These are phyloP conservation scores for Ptychochromis oligacanthus DNA, from an alignment of 2,113 vertebrate genomes.

Conservation along the genomic window DNA sequence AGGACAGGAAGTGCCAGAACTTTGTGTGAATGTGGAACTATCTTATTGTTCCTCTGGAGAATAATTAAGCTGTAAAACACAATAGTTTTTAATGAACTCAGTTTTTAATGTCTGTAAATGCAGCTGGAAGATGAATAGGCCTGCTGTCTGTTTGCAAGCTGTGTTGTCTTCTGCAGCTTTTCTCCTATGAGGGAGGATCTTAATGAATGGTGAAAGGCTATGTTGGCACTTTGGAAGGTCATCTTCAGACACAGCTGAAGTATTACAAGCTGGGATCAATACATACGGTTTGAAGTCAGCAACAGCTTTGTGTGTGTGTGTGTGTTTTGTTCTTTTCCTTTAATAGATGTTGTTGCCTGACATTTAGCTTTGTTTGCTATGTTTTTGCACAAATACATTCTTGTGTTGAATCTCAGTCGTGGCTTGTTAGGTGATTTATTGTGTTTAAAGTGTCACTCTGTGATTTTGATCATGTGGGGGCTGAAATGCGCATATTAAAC, in stretches of 20 bases:
- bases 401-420: neutral
- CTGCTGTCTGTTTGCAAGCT: slow-evolving; percentile 18
- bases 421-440: neutral
- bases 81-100: slow-evolving; percentile 27
- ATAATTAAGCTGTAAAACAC: slow-evolving; percentile 32
- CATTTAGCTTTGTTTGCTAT: slow-evolving; percentile 7
- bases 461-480: neutral
- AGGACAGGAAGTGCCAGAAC: neutral
- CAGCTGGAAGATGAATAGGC: slow-evolving; percentile 8
- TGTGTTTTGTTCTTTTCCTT: neutral
- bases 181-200: neutral
- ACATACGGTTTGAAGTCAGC: slow-evolving; percentile 7
- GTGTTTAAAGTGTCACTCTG: neutral
- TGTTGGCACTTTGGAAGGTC: slow-evolving; percentile 35
- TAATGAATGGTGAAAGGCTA: slow-evolving; percentile 27
- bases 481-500: neutral
- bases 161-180: slow-evolving; percentile 14
- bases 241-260: slow-evolving; percentile 32
- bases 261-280: slow-evolving; percentile 26
- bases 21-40: neutral
- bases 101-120: slow-evolving; percentile 18
- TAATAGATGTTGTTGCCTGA: neutral
- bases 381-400: neutral
- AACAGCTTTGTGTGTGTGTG: neutral
- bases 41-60: slow-evolving; percentile 6